These are phyloP conservation scores for Propithecus perrieri DNA, from an alignment of 2,797 vertebrate species.

Conservation along the genomic window DNA sequence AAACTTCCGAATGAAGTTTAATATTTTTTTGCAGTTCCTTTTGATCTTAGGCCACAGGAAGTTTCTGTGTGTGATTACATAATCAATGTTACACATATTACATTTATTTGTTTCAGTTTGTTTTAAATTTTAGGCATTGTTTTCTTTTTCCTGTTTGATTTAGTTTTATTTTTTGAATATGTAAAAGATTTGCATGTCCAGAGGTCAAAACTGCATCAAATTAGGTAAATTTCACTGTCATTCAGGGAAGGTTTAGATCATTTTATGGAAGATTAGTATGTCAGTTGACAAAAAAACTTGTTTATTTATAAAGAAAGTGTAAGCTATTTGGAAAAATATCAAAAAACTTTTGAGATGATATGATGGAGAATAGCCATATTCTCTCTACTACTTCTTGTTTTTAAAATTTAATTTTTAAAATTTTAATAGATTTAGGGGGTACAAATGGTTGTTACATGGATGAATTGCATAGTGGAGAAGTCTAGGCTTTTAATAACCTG, in stretches of 20 bases:
- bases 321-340: not conserved
- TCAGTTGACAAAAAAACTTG: not conserved
- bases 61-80: not conserved
- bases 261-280: not conserved
- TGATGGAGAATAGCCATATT: not conserved
- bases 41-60: not conserved
- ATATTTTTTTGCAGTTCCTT: not conserved
- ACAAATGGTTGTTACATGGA: too few species aligned
- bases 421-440: too few species aligned
- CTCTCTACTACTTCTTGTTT: not conserved
- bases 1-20: not conserved
- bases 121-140: not conserved
- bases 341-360: not conserved
- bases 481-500: too few species aligned
- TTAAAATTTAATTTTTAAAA: too few species aligned
- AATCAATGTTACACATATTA: not conserved
- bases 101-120: not conserved
- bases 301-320: not conserved
- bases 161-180: slow-evolving; percentile 5
- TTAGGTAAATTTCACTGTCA: not conserved
- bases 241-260: not conserved
- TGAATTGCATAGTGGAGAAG: too few species aligned
- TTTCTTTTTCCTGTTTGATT: not conserved
- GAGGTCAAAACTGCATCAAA: not conserved
- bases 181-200: not conserved